Evolutionary conservation across 2,797 vertebrate species (phyloP), one percentile per base, ranked within the genome.

Genomic region (Acrocephalus scirpaceus): DNA sequence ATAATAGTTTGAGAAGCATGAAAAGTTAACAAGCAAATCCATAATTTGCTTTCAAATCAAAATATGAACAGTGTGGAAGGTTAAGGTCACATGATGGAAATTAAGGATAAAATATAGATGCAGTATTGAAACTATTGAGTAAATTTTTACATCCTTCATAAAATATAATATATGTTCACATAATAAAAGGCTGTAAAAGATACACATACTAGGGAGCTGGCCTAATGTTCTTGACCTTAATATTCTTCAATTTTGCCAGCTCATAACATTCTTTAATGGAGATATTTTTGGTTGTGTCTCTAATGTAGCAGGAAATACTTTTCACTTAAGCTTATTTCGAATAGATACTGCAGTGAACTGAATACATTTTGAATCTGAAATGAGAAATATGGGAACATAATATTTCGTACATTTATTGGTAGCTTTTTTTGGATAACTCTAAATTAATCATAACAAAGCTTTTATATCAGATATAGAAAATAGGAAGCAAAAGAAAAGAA

Each of bases 131-230:
- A 27, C 16, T 90, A 38, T 45, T 69, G 60, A 82, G 48, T 51
- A 58, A 58, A 30, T 64, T 94, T 91, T 87, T 92, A 82, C 9
- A 30, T 66, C 56, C 74, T 93, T 36, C 84, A 85, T 95, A 79
- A 96, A 92, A 60, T 61, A 54, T 48, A 54, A 79, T 77, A 9
- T 56, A 70, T 84, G 44, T 17, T 48, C 23, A 36, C 51, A 14
- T 81, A 71, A 81, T 93, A 38, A 72, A 92, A 65, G 54, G 61
- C 45, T 67, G 42, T 90, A 92, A 92, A 90, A 91, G 51, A 40
- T 53, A 22, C 26, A 50, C 29, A n/a, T 53, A 44, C 10, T 34
- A 13, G 30, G 23, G 38, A 84, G 20, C 40, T 76, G 51, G 66
- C 67, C 51, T 70, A 34, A 60, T 62, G 64, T 62, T 93, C 58